Percentiles rank a stretch among this genome's conserved stretches.
Conservation (phyloP, 2,888 invertebrate species). For the Panopea generosa region DNA sequence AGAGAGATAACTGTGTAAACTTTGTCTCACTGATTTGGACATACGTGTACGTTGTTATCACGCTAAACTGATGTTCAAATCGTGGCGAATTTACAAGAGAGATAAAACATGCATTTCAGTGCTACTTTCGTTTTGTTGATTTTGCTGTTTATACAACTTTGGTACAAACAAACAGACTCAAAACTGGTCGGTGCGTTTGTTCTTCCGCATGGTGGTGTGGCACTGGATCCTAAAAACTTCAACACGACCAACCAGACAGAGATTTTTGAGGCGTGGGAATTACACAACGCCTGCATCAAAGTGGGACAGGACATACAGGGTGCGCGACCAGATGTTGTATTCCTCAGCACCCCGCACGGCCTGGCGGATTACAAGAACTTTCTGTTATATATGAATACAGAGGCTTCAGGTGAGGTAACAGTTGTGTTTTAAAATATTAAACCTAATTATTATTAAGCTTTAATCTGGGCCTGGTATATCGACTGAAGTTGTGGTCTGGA, state of each 20-base stretch:
- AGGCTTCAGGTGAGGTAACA: constrained; percentile 29
- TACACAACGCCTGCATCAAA: constrained; percentile 62
- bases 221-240: constrained; percentile 66
- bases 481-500: too few relatives aligned
- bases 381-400: constrained; percentile 64
- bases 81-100: too few relatives aligned
- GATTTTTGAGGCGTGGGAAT: constrained; percentile 58
- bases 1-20: too few relatives aligned
- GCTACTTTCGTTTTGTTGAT: constrained; percentile 12
- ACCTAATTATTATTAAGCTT: too few relatives aligned
- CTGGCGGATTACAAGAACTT: constrained; percentile 68
- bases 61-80: too few relatives aligned
- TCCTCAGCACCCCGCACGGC: constrained; percentile 73
- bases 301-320: constrained; percentile 59
- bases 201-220: constrained; percentile 72
- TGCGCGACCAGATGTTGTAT: constrained; percentile 62
- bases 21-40: too few relatives aligned
- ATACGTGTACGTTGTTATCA: too few relatives aligned
- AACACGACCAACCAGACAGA: constrained; percentile 69
- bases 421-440: too few relatives aligned
- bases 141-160: not conserved
- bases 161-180: not conserved
- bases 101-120: not conserved
- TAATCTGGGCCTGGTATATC: too few relatives aligned
- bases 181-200: constrained; percentile 65